Percentiles rank a stretch among this genome's conserved stretches.
phyloP scores from a whole-genome alignment of 2,113 vertebrate species.

The Cynopterus brachyotis region DNA sequence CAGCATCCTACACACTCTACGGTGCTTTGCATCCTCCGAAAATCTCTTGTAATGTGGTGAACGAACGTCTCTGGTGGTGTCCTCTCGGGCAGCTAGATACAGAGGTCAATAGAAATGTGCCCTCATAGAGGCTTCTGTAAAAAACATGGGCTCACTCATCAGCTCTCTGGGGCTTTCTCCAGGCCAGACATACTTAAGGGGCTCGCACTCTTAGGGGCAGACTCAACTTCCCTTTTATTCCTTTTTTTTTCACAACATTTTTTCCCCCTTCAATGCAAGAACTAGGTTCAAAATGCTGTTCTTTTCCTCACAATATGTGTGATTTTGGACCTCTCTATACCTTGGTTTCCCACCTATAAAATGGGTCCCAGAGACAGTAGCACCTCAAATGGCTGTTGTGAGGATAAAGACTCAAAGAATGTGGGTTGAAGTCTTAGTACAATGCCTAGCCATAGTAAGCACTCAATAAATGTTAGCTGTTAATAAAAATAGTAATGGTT shows the following conservation, averaged over 20 bases:
- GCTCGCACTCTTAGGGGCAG: not conserved
- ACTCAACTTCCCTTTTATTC: not conserved
- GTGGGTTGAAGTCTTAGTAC: not conserved
- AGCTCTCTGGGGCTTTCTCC: not conserved
- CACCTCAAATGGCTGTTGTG: not conserved
- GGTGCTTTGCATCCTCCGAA: not conserved
- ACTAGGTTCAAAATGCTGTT: not conserved
- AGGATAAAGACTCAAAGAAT: not conserved
- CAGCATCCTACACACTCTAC: no score
- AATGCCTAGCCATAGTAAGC: not conserved
- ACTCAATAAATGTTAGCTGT: slow-evolving; percentile 3
- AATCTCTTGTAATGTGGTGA: not conserved
- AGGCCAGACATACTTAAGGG: not conserved
- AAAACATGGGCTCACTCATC: not conserved
- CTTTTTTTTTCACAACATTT: not conserved
- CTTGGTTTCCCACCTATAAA: not conserved
- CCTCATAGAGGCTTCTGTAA: not conserved
- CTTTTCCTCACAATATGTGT: not conserved
- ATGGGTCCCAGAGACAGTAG: not conserved
- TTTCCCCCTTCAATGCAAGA: not conserved
- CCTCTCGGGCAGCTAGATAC: not conserved
- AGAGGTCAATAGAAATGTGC: not conserved
- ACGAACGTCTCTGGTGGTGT: not conserved
- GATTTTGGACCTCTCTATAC: not conserved
- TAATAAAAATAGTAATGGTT: slow-evolving; percentile 41